Base-by-base conservation (phyloP, 2,113 vertebrate species). In the Pseudonaja textilis region DNA sequence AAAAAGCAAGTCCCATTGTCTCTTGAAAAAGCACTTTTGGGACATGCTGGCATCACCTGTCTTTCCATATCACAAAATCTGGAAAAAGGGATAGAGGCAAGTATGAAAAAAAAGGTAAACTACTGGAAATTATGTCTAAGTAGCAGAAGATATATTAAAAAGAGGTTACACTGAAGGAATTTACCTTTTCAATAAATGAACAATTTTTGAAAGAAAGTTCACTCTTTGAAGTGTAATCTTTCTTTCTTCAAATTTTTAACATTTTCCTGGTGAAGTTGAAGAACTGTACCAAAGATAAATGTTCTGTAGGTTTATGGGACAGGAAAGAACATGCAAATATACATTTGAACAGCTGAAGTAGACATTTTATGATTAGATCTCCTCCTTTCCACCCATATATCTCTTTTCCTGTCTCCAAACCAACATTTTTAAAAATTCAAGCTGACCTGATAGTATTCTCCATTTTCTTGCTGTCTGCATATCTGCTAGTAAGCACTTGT, bases 311-410 rank as follows among this genome's bases (percentile, higher is more conserved):
- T 5, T 34, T 56, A 34, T 85, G 47, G 6, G 54, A 25, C n/a
- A 85, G 20, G 34, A 64, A 69, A 54, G 9, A 26, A 16, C 54
- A 93, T 88, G 69, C 92, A 47, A 3, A 5, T 93, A 7, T 45
- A 54, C 9, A 47, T 8, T 88, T 22, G 25, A 47, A 26, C 55
- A 39, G 85, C 34, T 90, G 34, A 1, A 92, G 1, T 42, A 5
- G 50, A 92, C 11, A 14, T 25, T 74, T 9, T 64, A 93, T 95
- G 94, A 91, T 20, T 55, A 93, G 93, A 96, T 91, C 90, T 87
- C 88, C 92, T 89, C 64, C 95, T 86, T 94, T 95, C 91, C 94
- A 95, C 93, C 95, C 95, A 88, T 91, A 93, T 94, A 39, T 92
- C 55, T 88, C 26, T 90, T 90, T 18, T 0, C 29, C 54, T 86